These are phyloP conservation scores for Bombus waltoni DNA, from an alignment of 1,140 invertebrate species.

Conservation along the genomic window DNA sequence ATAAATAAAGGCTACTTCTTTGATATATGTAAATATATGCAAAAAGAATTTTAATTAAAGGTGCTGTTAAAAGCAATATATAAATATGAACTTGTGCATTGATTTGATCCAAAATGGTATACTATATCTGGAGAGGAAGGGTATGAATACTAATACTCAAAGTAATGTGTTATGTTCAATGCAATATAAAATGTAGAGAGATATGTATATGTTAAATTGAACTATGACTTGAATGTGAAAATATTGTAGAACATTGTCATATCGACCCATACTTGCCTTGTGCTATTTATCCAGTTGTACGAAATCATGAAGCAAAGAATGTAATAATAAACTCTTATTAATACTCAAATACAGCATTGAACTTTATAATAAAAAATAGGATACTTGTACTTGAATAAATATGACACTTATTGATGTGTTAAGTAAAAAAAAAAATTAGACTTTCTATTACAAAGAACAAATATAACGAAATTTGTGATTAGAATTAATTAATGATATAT, in stretches of 20 bases:
- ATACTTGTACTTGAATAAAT: not conserved
- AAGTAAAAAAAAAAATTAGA: not conserved
- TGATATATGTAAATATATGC: not conserved
- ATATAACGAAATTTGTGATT: not conserved
- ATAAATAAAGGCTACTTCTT: conserved; percentile 4
- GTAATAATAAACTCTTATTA: conserved; percentile 72
- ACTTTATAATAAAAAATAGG: conserved; percentile 18
- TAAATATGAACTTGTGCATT: conserved; percentile 36
- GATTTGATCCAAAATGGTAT: conserved; percentile 15
- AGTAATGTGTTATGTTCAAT: conserved; percentile 52
- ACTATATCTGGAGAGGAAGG: conserved; percentile 64
- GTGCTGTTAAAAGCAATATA: conserved; percentile 2
- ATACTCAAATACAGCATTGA: conserved; percentile 52
- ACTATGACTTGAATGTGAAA: conserved; percentile 43
- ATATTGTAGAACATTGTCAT: conserved; percentile 58
- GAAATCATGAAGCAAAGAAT: conserved; percentile 80
- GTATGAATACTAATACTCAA: conserved; percentile 36
- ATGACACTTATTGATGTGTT: not conserved
- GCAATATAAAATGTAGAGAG: conserved; percentile 48
- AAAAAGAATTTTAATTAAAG: not conserved
- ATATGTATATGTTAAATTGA: conserved; percentile 36
- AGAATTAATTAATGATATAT: not conserved
- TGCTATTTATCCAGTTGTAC: conserved; percentile 81
- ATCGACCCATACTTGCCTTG: conserved; percentile 80
- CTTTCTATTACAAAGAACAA: not conserved